Evolutionary conservation across 2,113 vertebrate species (phyloP).

Genomic region (Anolis sagrei): DNA sequence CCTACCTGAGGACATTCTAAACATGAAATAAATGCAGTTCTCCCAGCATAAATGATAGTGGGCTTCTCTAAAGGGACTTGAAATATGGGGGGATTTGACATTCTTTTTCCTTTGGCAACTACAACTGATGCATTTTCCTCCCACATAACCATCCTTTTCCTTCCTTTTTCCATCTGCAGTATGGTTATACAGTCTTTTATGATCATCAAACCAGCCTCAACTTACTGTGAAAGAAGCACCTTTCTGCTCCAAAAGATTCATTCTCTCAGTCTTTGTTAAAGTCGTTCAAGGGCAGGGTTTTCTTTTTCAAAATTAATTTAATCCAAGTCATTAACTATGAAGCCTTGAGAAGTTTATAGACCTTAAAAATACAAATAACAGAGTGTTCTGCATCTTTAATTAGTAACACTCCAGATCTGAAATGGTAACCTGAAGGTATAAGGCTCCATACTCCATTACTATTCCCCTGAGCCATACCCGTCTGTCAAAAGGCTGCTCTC

Average conservation of each 20-base stretch:
- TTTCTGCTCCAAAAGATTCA: slow-evolving; percentile 37
- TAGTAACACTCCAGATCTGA: slow-evolving; percentile 66
- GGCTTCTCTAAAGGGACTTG: too few species aligned
- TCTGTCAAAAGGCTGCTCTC: slow-evolving; percentile 36
- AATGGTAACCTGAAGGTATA: slow-evolving; percentile 60
- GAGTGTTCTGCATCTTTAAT: slow-evolving; percentile 64
- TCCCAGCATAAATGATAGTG: too few species aligned
- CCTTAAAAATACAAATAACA: slow-evolving; percentile 72
- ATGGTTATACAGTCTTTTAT: not conserved
- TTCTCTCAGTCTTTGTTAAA: slow-evolving; percentile 55
- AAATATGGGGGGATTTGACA: too few species aligned
- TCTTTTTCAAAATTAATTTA: slow-evolving; percentile 69
- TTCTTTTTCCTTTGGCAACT: too few species aligned
- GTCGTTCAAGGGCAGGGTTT: slow-evolving; percentile 62
- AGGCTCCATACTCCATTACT: slow-evolving; percentile 57
- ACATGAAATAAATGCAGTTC: too few species aligned
- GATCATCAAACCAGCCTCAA: not conserved
- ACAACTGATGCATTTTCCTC: not conserved
- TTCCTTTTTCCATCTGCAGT: too few species aligned
- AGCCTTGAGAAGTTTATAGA: slow-evolving; percentile 70
- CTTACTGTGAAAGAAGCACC: not conserved
- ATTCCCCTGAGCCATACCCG: slow-evolving; percentile 48
- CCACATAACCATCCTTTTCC: not conserved
- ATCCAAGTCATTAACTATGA: slow-evolving; percentile 72
- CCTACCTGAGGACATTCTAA: too few species aligned